Evolutionary conservation across 2,113 vertebrate species (phyloP), one percentile per base, ranked within the genome.

Genomic region (Neogale vison): DNA sequence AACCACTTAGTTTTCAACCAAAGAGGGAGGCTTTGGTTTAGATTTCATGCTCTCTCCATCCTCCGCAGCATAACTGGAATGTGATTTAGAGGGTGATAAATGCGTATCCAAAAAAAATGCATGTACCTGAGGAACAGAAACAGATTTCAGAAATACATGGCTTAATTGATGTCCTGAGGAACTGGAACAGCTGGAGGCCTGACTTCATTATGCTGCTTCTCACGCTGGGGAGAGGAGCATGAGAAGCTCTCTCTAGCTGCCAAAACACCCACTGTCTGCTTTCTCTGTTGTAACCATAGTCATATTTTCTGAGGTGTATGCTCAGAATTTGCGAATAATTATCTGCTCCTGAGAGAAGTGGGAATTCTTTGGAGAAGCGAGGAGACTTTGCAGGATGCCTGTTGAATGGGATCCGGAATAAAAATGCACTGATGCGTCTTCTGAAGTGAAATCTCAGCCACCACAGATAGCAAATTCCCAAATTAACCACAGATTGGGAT

Each of bases 161-260:
- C 7, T 95, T 98, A 96, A 97, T 77, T 98, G 59, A 94, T 96
- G 50, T 95, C 86, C 97, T 82, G 94, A 96, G 97, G 85, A 97
- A 92, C 39, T 90, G 6, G 94, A 97, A 92, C 36, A 96, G 89
- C 85, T 96, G 72, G 85, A 96, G 76, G 24, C 93, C 52, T 97
- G 42, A 72, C 93, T 98, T 85, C 20, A 55, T 96, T 39, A 42
- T 67, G 24, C 52, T 85, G 3, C 36, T 83, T 9, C 71, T 95
- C 83, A 90, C 85, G 80, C 23, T 18, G 42, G 81, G 95, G 8
- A 91, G 87, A 93, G 52, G 69, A 96, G 83, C 36, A 0, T 21
- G 59, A 67, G 18, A 93, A 39, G 52, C 14, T 72, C 79, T 95
- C 77, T 95, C 4, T 88, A 61, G n/a, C 63, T 97, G 59, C 59